These are phyloP conservation scores for Cheilosia scutellata DNA, from an alignment of 2,888 invertebrate species.

Conservation along the genomic window DNA sequence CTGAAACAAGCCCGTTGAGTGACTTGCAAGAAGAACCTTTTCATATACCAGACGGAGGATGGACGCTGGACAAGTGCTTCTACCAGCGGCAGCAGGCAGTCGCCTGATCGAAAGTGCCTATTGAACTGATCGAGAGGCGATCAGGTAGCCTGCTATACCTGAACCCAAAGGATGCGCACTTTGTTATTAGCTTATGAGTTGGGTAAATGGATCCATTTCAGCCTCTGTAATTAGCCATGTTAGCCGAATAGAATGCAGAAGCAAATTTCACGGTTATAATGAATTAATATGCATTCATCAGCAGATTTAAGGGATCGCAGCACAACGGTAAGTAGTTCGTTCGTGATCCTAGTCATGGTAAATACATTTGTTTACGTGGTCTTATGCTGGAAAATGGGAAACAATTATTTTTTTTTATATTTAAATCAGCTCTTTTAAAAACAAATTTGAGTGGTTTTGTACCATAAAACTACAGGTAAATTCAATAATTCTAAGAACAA, in stretches of 20 bases:
- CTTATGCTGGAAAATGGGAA: too few species aligned
- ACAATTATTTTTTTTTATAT: too few species aligned
- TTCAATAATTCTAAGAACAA: too few species aligned
- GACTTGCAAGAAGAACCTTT: constrained; percentile 64
- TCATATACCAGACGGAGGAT: constrained; percentile 31
- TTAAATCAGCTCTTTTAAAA: too few species aligned
- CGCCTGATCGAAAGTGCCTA: constrained; percentile 60
- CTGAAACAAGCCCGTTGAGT: constrained; percentile 43
- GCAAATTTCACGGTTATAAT: constrained; percentile 35
- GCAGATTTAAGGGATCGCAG: background rate
- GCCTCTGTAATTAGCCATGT: constrained; percentile 67
- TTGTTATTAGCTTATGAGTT: constrained; percentile 70
- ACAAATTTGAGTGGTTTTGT: too few species aligned
- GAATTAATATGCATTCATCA: constrained; percentile 30
- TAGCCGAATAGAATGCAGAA: constrained; percentile 56
- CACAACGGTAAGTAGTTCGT: background rate
- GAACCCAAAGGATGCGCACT: constrained; percentile 56
- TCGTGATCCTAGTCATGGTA: too few species aligned
- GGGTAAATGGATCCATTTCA: constrained; percentile 73
- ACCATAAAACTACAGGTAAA: too few species aligned
- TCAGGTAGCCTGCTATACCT: constrained; percentile 58
- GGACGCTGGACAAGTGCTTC: constrained; percentile 60
- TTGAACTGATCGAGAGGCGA: constrained; percentile 63
- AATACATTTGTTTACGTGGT: too few species aligned
- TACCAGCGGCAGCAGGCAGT: constrained; percentile 49